Evolutionary conservation across 2,113 vertebrate genomes (phyloP), one percentile per base, ranked within the genome.

Genomic region (Heliornis fulica): DNA sequence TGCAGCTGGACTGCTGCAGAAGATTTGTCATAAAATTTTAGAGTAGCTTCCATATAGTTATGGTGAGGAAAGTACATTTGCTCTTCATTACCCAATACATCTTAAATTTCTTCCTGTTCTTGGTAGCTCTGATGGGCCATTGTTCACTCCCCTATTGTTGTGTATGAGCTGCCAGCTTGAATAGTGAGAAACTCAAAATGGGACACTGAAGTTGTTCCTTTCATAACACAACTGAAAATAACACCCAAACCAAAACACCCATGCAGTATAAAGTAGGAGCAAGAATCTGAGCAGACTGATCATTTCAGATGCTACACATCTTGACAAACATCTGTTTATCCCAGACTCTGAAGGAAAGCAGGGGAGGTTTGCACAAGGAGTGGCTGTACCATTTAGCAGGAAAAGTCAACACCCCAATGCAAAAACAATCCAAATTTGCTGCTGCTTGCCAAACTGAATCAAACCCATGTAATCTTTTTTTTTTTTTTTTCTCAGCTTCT

Each of bases 1-100:
- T 96, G 93, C 96, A 98, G 95, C 96, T 98, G 97, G 95, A 96
- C 92, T 83, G 90, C 53, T 95, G 85, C 65, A 45, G 68, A 94
- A 94, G 93, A 97, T 96, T 92, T 88, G 68, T 97, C 95, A 96
- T 50, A 75, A 94, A 95, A 90, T 94, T 86, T 90, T 63, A 91
- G 89, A 87, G 75, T 94, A 71, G 82, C 88, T 96, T 97, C 92
- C 89, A 87, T 9, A 38, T 53, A 92, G 93, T 79, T 96, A 90
- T 94, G 87, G 83, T 77, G 90, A 95, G 5, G 50, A 93, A 87
- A 96, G 85, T 71, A 76, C 84, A 91, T 96, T 95, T 92, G 77
- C 78, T 98, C 92, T 95, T 96, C 94, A 53, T 96, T 97, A 83
- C 68, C 80, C 96, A 92, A 69, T 87, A 91, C 90, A 91, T 95